Base-by-base conservation (phyloP, 1,140 invertebrate genomes). In the Hycleus phaleratus region DNA sequence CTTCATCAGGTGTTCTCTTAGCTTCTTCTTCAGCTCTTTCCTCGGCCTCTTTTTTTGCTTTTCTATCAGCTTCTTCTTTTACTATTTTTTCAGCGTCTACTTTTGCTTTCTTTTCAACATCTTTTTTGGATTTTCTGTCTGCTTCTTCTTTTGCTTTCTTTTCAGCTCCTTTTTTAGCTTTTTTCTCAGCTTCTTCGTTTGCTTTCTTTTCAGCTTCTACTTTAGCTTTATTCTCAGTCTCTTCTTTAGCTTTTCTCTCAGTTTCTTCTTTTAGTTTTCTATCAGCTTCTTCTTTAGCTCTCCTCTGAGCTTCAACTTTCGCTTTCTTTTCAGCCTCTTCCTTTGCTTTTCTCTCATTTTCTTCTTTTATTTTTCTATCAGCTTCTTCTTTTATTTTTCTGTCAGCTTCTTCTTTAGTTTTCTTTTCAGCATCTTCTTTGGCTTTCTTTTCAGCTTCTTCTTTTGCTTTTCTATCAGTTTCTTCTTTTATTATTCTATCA, bases 81-180 rank as follows among this genome's bases (percentile, higher is more conserved):
- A 57, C 59, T 52, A 59, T 47, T 49, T 48, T 49, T 51, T 59
- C 53, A 49, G 40, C 39, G 57, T 61, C 60, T 54, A 50, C 46
- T 56, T 60, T 46, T 9, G 43, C 58, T 60, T 61, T 40, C 18
- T 38, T 51, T 46, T 64, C 55, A 52, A 45, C 55, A 58, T 62
- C 48, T 61, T 69, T 58, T 59, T 65, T 59, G 12, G 45, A 59
- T 66, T 65, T 60, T 48, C 59, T 60, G 25, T 59, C 53, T 42
- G 52, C 59, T 58, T 63, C 58, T 38, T 65, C 49, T 60, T 65
- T 46, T 43, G 61, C 58, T 58, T 60, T 55, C 46, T 64, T 53
- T 61, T 70, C 50, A 47, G 57, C 56, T 56, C 61, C 60, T 58
- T 61, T 49, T 60, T 65, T 61, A 56, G 61, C 58, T 61, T 68